Conservation (phyloP, 35 echinoderm and acorn worm genomes). For the Amphiura filiformis region DNA sequence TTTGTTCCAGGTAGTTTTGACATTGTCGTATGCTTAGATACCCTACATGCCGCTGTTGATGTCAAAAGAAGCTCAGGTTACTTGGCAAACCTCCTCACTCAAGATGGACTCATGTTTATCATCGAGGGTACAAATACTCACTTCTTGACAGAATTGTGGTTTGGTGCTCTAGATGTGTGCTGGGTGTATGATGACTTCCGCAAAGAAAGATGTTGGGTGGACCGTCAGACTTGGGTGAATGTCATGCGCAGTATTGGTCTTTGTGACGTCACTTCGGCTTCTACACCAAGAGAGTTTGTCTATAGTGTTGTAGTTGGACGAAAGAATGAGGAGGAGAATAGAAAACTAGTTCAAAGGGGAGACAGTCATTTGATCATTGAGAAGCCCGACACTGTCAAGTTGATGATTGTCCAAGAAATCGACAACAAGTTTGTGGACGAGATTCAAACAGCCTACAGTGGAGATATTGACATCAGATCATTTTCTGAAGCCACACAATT, state of each 20-base stretch:
- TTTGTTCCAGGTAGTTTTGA: slow-evolving; percentile 77
- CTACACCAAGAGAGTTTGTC: slow-evolving; percentile 65
- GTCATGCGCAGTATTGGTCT: slow-evolving; percentile 53
- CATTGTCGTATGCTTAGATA: slow-evolving; percentile 80
- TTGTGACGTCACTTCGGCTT: slow-evolving; percentile 58
- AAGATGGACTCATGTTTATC: slow-evolving; percentile 80
- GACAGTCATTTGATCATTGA: slow-evolving; percentile 5
- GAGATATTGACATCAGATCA: not conserved
- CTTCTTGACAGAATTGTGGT: slow-evolving; percentile 74
- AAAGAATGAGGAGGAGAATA: slow-evolving; percentile 7
- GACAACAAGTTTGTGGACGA: not conserved
- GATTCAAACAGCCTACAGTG: slow-evolving; percentile 14
- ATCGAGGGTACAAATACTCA: slow-evolving; percentile 63
- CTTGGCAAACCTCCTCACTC: slow-evolving; percentile 66
- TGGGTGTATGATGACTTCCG: slow-evolving; percentile 78
- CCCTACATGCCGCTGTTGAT: slow-evolving; percentile 80
- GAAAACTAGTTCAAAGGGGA: too few relatives aligned
- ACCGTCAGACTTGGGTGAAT: slow-evolving; percentile 46
- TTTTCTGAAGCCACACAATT: slow-evolving; percentile 1
- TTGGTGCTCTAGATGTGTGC: slow-evolving; percentile 74
- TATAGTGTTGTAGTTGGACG: slow-evolving; percentile 74
- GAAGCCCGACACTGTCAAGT: not conserved
- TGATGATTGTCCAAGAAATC: not conserved
- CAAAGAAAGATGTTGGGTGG: slow-evolving; percentile 67
- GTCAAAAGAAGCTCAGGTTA: slow-evolving; percentile 50